These are phyloP conservation scores for Sarcoramphus papa DNA, from an alignment of 2,797 vertebrate species.

Conservation along the genomic window DNA sequence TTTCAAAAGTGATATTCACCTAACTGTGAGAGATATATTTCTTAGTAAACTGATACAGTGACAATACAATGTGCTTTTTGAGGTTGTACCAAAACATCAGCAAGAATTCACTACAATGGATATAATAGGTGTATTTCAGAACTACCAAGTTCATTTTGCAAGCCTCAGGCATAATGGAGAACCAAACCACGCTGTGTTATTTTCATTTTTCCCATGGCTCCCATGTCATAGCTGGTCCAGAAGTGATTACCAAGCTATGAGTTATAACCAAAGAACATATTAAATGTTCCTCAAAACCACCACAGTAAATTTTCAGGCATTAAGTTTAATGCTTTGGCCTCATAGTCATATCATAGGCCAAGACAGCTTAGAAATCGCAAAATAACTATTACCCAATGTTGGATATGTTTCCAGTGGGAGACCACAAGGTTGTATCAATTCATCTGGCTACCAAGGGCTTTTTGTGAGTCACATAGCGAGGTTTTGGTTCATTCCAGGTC, in stretches of 20 bases:
- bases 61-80: not conserved
- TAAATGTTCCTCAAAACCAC: not conserved
- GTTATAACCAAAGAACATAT: not conserved
- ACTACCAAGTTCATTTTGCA: not conserved
- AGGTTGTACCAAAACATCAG: not conserved
- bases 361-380: not conserved
- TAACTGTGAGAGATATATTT: not conserved
- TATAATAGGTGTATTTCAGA: not conserved
- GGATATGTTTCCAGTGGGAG: not conserved
- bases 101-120: not conserved
- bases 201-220: not conserved
- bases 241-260: not conserved
- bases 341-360: not conserved
- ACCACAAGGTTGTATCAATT: not conserved
- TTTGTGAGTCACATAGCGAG: not conserved
- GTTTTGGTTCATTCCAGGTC: not conserved
- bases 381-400: not conserved
- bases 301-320: not conserved
- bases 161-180: not conserved
- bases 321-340: not conserved
- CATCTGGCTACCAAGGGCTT: not conserved
- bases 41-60: not conserved
- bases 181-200: not conserved
- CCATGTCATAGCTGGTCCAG: not conserved
- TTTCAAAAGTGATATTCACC: not conserved